Conservation (phyloP, 1,140 invertebrate species). For the Heliothis virescens region DNA sequence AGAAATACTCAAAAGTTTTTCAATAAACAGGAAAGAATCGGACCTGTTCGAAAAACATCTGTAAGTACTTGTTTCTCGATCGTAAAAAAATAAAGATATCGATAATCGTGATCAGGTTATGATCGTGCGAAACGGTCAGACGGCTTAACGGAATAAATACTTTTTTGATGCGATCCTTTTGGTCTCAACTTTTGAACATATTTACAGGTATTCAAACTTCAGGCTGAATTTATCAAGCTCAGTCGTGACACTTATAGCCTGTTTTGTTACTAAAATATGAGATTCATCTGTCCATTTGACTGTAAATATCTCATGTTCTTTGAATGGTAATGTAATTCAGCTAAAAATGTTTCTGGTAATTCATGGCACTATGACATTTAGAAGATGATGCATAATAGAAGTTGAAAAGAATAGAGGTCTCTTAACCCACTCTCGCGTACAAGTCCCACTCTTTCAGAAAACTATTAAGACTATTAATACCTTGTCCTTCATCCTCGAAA, state of each 20-base stretch:
- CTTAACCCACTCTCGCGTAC: too few relatives aligned
- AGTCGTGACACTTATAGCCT: background rate
- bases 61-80: background rate
- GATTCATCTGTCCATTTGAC: background rate
- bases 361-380: too few relatives aligned
- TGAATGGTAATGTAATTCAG: too few relatives aligned
- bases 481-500: too few relatives aligned
- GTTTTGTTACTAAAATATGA: background rate
- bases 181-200: background rate
- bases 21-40: background rate
- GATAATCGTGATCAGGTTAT: conserved; percentile 14
- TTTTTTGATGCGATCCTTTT: background rate
- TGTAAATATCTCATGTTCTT: too few relatives aligned
- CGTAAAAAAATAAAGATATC: background rate
- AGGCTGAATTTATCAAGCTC: background rate
- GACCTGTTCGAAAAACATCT: background rate
- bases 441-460: too few relatives aligned
- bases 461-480: too few relatives aligned
- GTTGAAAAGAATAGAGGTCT: too few relatives aligned
- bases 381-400: too few relatives aligned
- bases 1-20: background rate
- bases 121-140: background rate
- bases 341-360: too few relatives aligned
- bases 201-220: background rate
- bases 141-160: background rate